Percentiles rank a stretch among this genome's conserved stretches.
Conservation (phyloP, 2,888 invertebrate species). For the Latrodectus elegans region DNA sequence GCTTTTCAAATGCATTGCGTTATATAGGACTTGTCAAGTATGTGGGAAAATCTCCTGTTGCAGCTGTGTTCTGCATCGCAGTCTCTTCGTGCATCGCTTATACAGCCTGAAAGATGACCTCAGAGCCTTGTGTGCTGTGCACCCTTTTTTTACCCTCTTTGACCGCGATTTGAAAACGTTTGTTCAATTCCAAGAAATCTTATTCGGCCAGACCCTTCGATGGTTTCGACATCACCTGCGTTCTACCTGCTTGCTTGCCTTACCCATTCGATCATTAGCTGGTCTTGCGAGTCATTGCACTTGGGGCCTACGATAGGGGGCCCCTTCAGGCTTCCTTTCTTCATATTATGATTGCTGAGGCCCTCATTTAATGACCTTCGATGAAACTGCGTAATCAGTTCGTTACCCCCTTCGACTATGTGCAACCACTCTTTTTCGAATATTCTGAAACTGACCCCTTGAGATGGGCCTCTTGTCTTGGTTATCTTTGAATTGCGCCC, state of each 20-base stretch:
- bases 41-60: no score
- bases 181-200: conserved; percentile 56
- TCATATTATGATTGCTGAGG: conserved; percentile 29
- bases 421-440: conserved; percentile 52
- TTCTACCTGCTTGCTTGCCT: conserved; percentile 49
- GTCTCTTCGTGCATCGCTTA: conserved; percentile 31
- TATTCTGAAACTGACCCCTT: conserved; percentile 49
- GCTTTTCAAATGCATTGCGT: no score
- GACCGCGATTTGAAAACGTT: conserved; percentile 60
- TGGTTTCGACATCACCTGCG: conserved; percentile 64
- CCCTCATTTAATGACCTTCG: conserved; percentile 56
- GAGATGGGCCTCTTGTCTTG: conserved; percentile 24
- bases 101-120: conserved; percentile 39
- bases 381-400: conserved; percentile 65
- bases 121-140: conserved; percentile 30
- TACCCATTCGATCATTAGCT: conserved; percentile 60
- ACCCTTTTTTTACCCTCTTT: conserved; percentile 63
- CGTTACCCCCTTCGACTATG: conserved; percentile 63
- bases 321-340: conserved; percentile 44
- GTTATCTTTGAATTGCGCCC: conserved; percentile 52
- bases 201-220: conserved; percentile 42
- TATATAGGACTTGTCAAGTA: no score
- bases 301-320: conserved; percentile 34
- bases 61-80: not conserved
- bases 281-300: conserved; percentile 63